Base-by-base conservation (phyloP, 1,140 invertebrate species). In the Listronotus oregonensis region DNA sequence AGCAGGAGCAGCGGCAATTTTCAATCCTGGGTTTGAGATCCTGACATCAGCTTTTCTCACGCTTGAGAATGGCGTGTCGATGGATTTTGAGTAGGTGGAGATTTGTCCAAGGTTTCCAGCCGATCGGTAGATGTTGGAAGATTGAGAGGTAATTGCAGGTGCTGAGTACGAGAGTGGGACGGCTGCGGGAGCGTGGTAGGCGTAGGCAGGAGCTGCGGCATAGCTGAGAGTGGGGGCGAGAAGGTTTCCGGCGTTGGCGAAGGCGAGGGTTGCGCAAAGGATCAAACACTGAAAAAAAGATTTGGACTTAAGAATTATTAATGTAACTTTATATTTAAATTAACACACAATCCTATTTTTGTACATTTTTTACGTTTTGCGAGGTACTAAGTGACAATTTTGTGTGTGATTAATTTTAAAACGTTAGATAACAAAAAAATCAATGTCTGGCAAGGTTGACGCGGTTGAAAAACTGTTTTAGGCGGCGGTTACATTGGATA, bases 41-140 rank as follows among this genome's bases (percentile, higher is more conserved):
- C 86, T 81, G 5, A 87, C 81, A 67, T 88, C 86, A 27, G 83
- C 76, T 70, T 86, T 86, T 72, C 85, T 84, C 32, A 85, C 85
- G 72, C 85, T 88, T 18, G 87, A 88, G 80, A 85, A 90, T 3
- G 88, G 86, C 1, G 87, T 89, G 67, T 87, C 84, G 52, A 89
- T 83, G 46, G 85, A 83, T 70, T 87, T 89, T 0, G 82, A 82
- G 69, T 87, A 85, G 32, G 84, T 85, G 2, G 87, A 86, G 17
- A 89, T 80, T 75, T 86, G 79, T 15, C 84, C 85, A 18, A 89
- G 75, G 74, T 89, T 89, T 57, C 85, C 87, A 0, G 80, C 81
- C 64, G 83, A 85, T 21, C 87, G 78, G 18, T 85, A 74, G 43
- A 86, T 87, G 74, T 89, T 88, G 47, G 83, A 82, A 6, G 84